Percentiles rank a stretch among this genome's conserved stretches.
These are phyloP conservation scores for Sigmodon hispidus DNA, from an alignment of 2,113 vertebrate genomes.

Conservation along the genomic window DNA sequence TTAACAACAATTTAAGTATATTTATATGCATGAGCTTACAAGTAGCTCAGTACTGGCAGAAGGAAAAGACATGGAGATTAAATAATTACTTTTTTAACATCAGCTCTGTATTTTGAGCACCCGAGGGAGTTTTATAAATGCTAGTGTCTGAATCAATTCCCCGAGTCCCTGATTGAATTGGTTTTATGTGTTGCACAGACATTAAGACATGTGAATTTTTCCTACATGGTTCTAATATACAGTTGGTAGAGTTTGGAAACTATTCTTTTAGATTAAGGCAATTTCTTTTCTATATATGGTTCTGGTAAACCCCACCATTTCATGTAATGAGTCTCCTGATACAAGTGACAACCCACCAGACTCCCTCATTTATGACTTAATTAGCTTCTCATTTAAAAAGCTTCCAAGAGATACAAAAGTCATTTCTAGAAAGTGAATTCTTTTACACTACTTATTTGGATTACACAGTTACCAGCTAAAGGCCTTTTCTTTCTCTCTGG, in stretches of 20 bases:
- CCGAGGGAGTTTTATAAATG: neutral
- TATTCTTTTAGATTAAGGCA: neutral
- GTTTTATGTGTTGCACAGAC: neutral
- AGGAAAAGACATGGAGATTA: neutral
- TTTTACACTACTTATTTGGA: neutral
- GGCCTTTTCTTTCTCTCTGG: neutral
- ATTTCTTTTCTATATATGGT: neutral
- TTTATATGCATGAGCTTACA: neutral
- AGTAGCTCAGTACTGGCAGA: neutral
- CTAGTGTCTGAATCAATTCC: neutral
- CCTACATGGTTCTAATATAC: neutral
- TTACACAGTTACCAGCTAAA: neutral
- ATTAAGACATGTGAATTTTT: neutral
- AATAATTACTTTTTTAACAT: neutral
- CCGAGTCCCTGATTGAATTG: neutral
- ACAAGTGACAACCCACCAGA: neutral
- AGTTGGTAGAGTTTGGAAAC: neutral
- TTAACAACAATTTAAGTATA: neutral
- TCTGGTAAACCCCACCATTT: neutral
- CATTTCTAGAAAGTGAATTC: slow-evolving; percentile 25
- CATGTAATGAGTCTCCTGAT: neutral
- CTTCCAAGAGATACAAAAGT: neutral
- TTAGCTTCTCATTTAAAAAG: slow-evolving; percentile 2
- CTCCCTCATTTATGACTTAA: neutral
- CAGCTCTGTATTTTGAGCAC: neutral